Conservation (phyloP, 1,140 invertebrate genomes). For the Cyclargus thomasi region DNA sequence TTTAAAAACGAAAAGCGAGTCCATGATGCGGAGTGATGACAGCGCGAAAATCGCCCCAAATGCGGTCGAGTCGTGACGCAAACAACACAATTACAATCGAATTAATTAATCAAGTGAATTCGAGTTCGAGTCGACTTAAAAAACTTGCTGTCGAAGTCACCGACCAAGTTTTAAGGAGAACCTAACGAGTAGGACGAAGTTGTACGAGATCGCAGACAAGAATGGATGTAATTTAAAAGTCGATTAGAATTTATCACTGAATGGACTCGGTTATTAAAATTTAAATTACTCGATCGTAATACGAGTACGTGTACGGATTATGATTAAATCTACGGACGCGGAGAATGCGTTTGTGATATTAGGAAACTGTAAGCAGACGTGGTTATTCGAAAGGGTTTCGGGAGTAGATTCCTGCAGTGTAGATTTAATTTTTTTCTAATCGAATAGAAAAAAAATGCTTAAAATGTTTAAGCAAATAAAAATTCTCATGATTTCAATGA, state of each 20-base stretch:
- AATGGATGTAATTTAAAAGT: slow-evolving; percentile 73
- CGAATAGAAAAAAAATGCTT: too few relatives aligned
- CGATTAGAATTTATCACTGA: slow-evolving; percentile 64
- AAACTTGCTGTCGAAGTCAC: slow-evolving; percentile 60
- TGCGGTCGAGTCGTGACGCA: slow-evolving; percentile 25
- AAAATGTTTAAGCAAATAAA: too few relatives aligned
- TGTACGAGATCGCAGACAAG: slow-evolving; percentile 65
- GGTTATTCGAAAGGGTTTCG: too few relatives aligned
- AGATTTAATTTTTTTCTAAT: too few relatives aligned
- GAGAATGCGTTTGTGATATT: background rate
- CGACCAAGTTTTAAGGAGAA: slow-evolving; percentile 69
- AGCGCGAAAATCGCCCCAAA: slow-evolving; percentile 53
- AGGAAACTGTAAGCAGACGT: too few relatives aligned
- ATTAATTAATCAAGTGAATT: slow-evolving; percentile 71
- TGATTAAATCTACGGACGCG: background rate
- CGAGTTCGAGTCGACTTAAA: slow-evolving; percentile 62
- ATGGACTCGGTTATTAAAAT: slow-evolving; percentile 61
- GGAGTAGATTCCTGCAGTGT: too few relatives aligned
- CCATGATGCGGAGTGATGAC: slow-evolving; percentile 54
- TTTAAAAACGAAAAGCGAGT: slow-evolving; percentile 33
- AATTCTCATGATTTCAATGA: too few relatives aligned
- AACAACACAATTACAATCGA: slow-evolving; percentile 52
- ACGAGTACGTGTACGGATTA: background rate
- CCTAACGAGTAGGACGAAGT: slow-evolving; percentile 65
- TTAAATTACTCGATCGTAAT: slow-evolving; percentile 10